These are phyloP conservation scores for Acipenser oxyrinchus DNA, from an alignment of 2,797 vertebrate genomes.

Conservation along the genomic window DNA sequence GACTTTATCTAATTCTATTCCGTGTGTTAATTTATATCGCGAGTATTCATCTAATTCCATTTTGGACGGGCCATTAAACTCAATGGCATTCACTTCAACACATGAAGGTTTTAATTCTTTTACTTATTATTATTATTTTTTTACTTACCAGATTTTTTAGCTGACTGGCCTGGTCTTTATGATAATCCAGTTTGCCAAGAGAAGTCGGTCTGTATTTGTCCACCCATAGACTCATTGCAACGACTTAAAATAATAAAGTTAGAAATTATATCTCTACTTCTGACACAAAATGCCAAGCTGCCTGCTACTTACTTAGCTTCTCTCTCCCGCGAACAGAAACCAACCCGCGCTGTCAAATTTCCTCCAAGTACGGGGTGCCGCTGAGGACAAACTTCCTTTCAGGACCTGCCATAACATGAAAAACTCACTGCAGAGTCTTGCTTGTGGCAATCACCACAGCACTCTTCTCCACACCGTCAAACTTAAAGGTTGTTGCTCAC, in stretches of 20 bases:
- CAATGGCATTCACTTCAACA: too few species aligned
- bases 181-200: constrained; percentile 77
- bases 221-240: constrained; percentile 85
- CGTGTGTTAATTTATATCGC: too few species aligned
- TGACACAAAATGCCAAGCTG: constrained; percentile 9
- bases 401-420: too few species aligned
- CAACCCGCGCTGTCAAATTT: constrained; percentile 26
- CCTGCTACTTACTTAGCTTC: neutral
- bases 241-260: neutral
- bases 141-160: constrained; percentile 80
- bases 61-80: too few species aligned
- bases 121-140: too few species aligned
- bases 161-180: constrained; percentile 82
- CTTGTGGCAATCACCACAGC: too few species aligned
- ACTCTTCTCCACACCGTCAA: too few species aligned
- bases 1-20: too few species aligned
- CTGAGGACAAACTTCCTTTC: constrained; percentile 19
- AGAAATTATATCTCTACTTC: neutral
- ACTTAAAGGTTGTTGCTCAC: too few species aligned
- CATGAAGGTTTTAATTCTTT: too few species aligned
- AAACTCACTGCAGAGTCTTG: too few species aligned
- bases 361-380: constrained; percentile 29
- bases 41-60: too few species aligned
- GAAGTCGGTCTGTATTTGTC: constrained; percentile 83
- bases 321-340: constrained; percentile 47